phyloP scores from a whole-genome alignment of 2,797 vertebrate genomes.

The Melanotaenia trifasciata region DNA sequence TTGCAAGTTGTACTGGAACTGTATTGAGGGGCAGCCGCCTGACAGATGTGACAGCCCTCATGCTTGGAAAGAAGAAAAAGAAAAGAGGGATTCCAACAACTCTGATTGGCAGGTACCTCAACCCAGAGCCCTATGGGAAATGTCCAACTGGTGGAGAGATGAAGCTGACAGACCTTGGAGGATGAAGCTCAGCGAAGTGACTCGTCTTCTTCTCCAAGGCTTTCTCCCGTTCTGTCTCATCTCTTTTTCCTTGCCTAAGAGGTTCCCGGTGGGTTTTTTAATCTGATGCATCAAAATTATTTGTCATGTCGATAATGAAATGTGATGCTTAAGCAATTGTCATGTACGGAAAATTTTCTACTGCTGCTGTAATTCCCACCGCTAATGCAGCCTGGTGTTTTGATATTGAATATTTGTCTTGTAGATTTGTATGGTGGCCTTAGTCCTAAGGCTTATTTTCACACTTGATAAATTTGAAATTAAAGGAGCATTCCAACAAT shows the following conservation, averaged over 20 bases:
- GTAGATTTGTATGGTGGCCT: neutral
- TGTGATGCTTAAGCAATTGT: slow-evolving; percentile 51
- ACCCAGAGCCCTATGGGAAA: slow-evolving; percentile 55
- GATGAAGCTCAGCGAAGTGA: slow-evolving; percentile 27
- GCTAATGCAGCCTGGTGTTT: slow-evolving; percentile 18
- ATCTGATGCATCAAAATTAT: slow-evolving; percentile 36
- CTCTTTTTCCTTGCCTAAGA: neutral
- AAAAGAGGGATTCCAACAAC: slow-evolving; percentile 32
- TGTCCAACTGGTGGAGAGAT: slow-evolving; percentile 60
- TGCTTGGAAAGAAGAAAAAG: slow-evolving; percentile 15
- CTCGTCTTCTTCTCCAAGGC: slow-evolving; percentile 42
- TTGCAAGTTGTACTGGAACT: slow-evolving; percentile 24
- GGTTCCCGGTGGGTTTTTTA: slow-evolving; percentile 23
- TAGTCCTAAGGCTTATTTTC: neutral
- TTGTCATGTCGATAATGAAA: slow-evolving; percentile 54
- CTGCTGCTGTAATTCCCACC: slow-evolving; percentile 7
- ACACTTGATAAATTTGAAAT: neutral
- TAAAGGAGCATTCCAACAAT: no score
- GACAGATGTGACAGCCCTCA: slow-evolving; percentile 63
- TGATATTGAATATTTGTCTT: neutral
- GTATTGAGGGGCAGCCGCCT: slow-evolving; percentile 20
- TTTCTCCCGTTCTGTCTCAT: slow-evolving; percentile 1
- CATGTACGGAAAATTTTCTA: slow-evolving; percentile 17
- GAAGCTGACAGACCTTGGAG: slow-evolving; percentile 64
- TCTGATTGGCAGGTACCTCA: slow-evolving; percentile 49